phyloP scores from a whole-genome alignment of 2,113 vertebrate species.

The Phaetusa simplex region DNA sequence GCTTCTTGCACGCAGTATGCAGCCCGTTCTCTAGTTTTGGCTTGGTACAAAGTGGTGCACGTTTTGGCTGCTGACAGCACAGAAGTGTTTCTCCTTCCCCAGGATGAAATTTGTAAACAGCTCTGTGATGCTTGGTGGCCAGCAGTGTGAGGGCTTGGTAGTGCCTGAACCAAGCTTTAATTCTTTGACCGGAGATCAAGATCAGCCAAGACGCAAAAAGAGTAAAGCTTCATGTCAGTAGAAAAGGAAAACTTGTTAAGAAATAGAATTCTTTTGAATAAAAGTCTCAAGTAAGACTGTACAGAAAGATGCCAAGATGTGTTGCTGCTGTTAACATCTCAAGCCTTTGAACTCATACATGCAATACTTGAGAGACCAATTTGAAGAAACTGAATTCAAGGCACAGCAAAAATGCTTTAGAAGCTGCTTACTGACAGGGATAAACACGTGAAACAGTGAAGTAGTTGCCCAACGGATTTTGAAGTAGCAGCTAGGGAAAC shows the following conservation, averaged over 20 bases:
- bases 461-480: background rate
- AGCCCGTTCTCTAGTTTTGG: too few relatives aligned
- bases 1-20: background rate
- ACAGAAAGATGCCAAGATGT: conserved; percentile 34
- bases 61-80: background rate
- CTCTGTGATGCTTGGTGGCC: background rate
- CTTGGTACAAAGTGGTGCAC: rapidly evolving
- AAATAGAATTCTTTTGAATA: background rate
- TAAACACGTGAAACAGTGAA: conserved; percentile 19
- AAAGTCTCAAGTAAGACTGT: background rate
- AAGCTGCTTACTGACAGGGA: conserved; percentile 50
- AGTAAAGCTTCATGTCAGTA: background rate
- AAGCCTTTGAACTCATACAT: conserved; percentile 52
- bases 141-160: background rate
- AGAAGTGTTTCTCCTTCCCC: background rate
- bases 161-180: background rate
- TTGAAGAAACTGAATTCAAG: conserved; percentile 52
- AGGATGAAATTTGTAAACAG: background rate
- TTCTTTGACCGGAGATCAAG: background rate
- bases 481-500: conserved; percentile 34
- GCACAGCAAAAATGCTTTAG: conserved; percentile 28
- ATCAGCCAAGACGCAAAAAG: background rate
- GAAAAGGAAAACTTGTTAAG: background rate
- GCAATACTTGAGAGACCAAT: conserved; percentile 67
- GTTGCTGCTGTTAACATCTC: conserved; percentile 59